Evolutionary conservation across 2,888 invertebrate genomes (phyloP), one percentile per base, ranked within the genome.

Genomic region (Mythimna impura): DNA sequence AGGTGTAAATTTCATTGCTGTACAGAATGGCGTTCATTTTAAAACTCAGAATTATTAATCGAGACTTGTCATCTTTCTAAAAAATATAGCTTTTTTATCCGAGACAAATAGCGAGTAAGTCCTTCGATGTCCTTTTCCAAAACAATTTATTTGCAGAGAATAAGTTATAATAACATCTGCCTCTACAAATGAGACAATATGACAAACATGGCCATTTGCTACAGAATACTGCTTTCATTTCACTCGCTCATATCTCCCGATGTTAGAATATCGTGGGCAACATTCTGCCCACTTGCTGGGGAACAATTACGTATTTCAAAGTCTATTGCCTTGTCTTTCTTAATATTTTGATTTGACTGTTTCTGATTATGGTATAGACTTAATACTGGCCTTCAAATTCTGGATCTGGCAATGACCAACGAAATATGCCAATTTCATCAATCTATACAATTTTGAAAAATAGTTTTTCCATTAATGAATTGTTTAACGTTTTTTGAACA

Each of bases 281-380:
- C 90, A 87, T 92, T 91, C 84, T 86, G 89, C 78, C 90, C 90
- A 91, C 87, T 91, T 87, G 90, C 85, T 71, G 36, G 60, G 75
- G 17, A 12, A 17, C 0, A 40, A 89, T 88, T 91, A 89, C 87
- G 84, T 90, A 54, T 88, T 5, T 1, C 7, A 50, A 0, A 52
- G 20, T 57, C 79, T 61, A 71, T 84, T 80, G 74, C 67, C 61
- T 60, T 71, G 0, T n/a, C 1, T 54, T 40, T 14, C 22, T 34
- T 10, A 25, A 0, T 10, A n/a, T n/a, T 54, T 30, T 40, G 14
- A 4, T 22, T 17, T 36, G 17, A 9, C 34, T 47, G 10, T 22
- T 69, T 7, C n/a, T 47, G 3, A 7, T 20, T 54, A 50, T 34
- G 5, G 5, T 9, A n/a, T 22, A n/a, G 9, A 8, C n/a, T 50